Evolutionary conservation across 2,113 vertebrate genomes (phyloP), one percentile per base, ranked within the genome.

Genomic region (Oryzias celebensis): DNA sequence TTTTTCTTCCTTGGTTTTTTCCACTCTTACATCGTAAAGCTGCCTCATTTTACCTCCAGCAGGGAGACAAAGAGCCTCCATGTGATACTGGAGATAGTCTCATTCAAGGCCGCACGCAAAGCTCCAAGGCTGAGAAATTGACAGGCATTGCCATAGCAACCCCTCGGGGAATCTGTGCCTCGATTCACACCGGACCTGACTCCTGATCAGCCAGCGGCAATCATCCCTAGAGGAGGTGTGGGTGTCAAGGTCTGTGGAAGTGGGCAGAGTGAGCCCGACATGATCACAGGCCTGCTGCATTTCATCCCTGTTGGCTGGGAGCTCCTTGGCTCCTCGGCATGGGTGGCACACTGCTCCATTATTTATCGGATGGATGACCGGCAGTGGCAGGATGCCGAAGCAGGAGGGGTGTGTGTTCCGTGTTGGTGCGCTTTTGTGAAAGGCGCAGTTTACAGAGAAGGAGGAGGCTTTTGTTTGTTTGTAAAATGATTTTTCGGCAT

Each of bases 341-440:
- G 68, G 61, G 70, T 75, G 81, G 81, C 71, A 58, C 57, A 45
- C 80, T 72, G 71, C 65, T 86, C 42, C 65, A 89, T 85, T 84
- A 89, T 87, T 87, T 81, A 87, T 87, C 59, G 65, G 71, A 69
- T 55, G 66, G 52, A 77, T 55, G 60, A 73, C 48, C 65, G 62
- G 55, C 59, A 61, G 44, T 66, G 62, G 78, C 75, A 77, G 66
- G 61, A 78, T 16, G 65, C 71, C 20, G 44, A 73, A 66, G 56
- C 62, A 56, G 59, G 57, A 77, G 68, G 65, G 69, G 68, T 51
- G 68, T 53, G 47, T 36, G 52, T 51, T 54, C 45, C 47, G 52
- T 20, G 28, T 47, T 47, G 48, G 65, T 60, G 53, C 62, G 58
- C 55, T 2, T 31, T 54, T 23, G 55, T 5, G 14, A 36, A 60